Conservation (phyloP, 2,797 vertebrate genomes). For the Cetoscarus ocellatus region DNA sequence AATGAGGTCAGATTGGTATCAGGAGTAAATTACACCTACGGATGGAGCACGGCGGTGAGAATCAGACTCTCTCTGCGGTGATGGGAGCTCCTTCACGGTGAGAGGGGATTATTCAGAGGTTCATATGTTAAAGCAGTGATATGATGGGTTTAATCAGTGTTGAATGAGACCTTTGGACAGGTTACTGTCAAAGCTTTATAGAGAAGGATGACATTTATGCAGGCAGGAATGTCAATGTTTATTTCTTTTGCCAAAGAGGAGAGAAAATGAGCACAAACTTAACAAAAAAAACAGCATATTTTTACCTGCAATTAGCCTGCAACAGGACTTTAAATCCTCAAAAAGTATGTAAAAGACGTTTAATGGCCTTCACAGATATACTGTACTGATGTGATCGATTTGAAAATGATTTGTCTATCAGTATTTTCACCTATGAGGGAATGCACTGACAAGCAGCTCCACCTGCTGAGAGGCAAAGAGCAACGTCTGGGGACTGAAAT, state of each 20-base stretch:
- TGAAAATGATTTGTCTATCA: no score
- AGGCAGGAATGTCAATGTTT: background rate
- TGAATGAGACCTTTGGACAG: constrained; percentile 35
- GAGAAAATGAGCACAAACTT: no score
- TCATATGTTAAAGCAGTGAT: constrained; percentile 33
- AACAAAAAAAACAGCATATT: no score
- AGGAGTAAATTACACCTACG: constrained; percentile 76
- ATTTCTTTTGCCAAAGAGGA: background rate
- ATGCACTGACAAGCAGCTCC: no score
- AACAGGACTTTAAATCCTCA: no score
- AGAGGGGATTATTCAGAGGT: constrained; percentile 51
- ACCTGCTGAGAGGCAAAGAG: no score
- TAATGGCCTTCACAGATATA: no score
- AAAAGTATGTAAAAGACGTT: no score
- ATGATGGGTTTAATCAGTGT: background rate
- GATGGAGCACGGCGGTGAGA: constrained; percentile 46
- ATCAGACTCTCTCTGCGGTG: constrained; percentile 33
- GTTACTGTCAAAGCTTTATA: constrained; percentile 21
- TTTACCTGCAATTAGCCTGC: no score
- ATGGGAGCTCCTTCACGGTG: constrained; percentile 39
- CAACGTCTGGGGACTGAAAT: no score
- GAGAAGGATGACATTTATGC: background rate
- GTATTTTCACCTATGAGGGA: no score
- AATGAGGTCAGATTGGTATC: constrained; percentile 78
- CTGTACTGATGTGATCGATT: no score